Conservation (phyloP, 2,888 invertebrate genomes). For the Pandemis corylana region DNA sequence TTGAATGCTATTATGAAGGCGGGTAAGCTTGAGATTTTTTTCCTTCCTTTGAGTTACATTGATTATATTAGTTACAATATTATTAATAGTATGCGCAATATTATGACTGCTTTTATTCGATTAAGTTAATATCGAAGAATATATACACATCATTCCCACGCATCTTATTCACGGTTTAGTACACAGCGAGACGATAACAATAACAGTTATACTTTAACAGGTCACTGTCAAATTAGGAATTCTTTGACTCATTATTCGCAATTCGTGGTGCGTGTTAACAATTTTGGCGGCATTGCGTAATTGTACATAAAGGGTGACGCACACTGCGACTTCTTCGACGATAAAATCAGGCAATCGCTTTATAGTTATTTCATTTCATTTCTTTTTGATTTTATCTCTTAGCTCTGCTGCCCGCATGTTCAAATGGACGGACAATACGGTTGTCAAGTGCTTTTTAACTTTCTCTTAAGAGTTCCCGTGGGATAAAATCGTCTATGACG, state of each 20-base stretch:
- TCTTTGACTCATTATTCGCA: constrained; percentile 9
- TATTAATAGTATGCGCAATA: too few species aligned
- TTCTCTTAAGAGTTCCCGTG: not conserved
- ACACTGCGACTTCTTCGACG: not conserved
- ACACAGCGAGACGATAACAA: not conserved
- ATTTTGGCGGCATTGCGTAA: constrained; percentile 9
- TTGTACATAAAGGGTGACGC: not conserved
- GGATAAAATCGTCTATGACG: not conserved
- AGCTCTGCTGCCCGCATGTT: not conserved
- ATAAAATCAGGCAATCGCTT: not conserved
- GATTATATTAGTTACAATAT: too few species aligned
- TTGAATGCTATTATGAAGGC: not conserved
- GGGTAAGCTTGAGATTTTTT: not conserved
- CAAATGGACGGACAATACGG: constrained; percentile 5
- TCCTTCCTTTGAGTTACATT: too few species aligned
- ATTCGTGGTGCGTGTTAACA: not conserved
- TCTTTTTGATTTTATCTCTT: not conserved
- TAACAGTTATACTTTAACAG: not conserved
- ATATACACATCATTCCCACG: not conserved
- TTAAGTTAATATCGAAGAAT: not conserved
- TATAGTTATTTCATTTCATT: not conserved
- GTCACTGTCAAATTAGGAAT: constrained; percentile 5
- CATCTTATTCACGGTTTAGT: not conserved
- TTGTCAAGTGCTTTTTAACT: not conserved
- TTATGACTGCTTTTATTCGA: not conserved